These are phyloP conservation scores for Aspidapion aeneum DNA, from an alignment of 2,888 invertebrate genomes.

Conservation along the genomic window DNA sequence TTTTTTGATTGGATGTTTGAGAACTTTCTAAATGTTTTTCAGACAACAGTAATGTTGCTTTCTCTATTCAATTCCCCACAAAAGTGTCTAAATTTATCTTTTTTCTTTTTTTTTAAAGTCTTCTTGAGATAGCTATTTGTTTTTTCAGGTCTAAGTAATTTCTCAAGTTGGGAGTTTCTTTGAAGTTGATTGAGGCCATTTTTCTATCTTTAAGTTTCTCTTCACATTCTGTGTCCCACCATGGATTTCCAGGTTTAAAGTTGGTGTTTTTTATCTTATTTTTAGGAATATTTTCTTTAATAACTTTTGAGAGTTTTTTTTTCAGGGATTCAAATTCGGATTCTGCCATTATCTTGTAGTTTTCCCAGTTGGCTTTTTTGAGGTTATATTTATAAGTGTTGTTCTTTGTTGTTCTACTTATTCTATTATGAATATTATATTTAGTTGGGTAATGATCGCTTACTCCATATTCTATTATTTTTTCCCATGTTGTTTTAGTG, in stretches of 20 bases:
- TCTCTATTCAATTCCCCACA: not conserved
- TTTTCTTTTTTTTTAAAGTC: not conserved
- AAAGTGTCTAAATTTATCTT: not conserved
- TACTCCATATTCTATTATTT: not conserved
- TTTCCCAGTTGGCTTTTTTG: not conserved
- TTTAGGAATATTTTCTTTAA: not conserved
- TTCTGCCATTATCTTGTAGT: not conserved
- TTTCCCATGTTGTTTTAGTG: constrained; percentile 1
- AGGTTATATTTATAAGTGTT: not conserved
- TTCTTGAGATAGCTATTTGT: not conserved
- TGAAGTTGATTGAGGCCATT: not conserved
- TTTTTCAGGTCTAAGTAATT: not conserved
- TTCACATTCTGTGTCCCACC: constrained; percentile 10
- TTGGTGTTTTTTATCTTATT: not conserved
- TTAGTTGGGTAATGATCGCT: constrained; percentile 7
- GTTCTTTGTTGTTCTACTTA: not conserved
- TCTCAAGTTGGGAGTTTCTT: not conserved
- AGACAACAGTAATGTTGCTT: not conserved
- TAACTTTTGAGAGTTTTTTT: not conserved
- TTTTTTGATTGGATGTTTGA: not conserved
- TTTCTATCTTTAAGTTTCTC: not conserved
- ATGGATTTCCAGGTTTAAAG: not conserved
- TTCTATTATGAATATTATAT: not conserved
- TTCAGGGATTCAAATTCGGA: not conserved
- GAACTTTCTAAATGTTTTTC: not conserved